phyloP scores from a whole-genome alignment of 2,888 invertebrate genomes.

The Polylopha cassiicola region DNA sequence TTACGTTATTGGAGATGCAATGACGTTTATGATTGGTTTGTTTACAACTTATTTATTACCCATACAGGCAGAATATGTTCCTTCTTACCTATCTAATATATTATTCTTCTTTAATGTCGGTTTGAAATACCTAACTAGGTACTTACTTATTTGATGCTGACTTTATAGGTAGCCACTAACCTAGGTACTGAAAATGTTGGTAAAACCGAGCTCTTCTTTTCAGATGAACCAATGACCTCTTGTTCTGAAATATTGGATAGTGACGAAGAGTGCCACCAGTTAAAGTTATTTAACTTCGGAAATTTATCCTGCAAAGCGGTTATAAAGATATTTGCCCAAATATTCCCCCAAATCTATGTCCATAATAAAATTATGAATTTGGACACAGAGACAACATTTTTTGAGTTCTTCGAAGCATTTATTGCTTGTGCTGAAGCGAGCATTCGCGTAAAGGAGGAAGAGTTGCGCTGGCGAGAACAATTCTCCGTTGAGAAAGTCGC shows the following conservation, averaged over 20 bases:
- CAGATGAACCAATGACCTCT: no score
- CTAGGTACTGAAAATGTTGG: no score
- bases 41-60: no score
- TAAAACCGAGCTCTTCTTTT: no score
- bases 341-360: slow-evolving; percentile 68
- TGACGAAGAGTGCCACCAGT: slow-evolving; percentile 20
- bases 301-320: slow-evolving; percentile 53
- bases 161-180: no score
- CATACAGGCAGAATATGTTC: no score
- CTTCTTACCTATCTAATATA: no score
- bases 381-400: slow-evolving; percentile 73
- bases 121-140: no score
- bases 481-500: slow-evolving; percentile 21
- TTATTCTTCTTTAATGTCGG: no score
- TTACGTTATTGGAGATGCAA: slow-evolving; percentile 55
- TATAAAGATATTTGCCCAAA: slow-evolving; percentile 47
- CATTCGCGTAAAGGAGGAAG: slow-evolving; percentile 45
- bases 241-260: no score
- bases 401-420: slow-evolving; percentile 79
- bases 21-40: slow-evolving; percentile 50
- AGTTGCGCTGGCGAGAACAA: slow-evolving; percentile 36
- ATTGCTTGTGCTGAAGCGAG: slow-evolving; percentile 61
- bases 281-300: slow-evolving; percentile 55
- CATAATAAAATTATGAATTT: slow-evolving; percentile 59
- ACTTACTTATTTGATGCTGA: no score